A percentile compares a stretch with the other conserved stretches of the same genome.
Conservation (phyloP, 2,888 invertebrate species). For the Lymantria dispar region DNA sequence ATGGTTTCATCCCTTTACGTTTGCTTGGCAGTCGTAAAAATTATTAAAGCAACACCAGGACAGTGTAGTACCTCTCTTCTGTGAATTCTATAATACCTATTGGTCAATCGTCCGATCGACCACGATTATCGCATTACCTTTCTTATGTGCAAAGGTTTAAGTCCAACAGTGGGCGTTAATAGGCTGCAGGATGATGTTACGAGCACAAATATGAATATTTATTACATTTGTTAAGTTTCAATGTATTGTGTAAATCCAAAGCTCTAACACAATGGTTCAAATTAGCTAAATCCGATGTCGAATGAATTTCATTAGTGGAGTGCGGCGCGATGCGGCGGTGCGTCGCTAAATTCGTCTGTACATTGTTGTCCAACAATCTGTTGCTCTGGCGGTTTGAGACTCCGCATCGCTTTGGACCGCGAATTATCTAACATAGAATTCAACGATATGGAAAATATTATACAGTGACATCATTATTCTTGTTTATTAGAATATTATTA, state of each 20-base stretch:
- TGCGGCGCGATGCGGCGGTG: constrained; percentile 13
- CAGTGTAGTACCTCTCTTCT: too few species aligned
- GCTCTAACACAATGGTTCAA: background rate
- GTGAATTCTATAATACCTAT: too few species aligned
- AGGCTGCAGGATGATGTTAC: too few species aligned
- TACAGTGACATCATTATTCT: background rate
- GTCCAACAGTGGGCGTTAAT: too few species aligned
- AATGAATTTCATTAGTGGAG: constrained; percentile 31
- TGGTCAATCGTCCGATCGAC: too few species aligned
- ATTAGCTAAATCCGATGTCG: constrained; percentile 6
- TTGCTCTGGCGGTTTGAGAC: constrained; percentile 28
- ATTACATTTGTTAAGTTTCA: background rate
- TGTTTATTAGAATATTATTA: too few species aligned
- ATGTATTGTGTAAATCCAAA: background rate
- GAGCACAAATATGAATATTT: too few species aligned
- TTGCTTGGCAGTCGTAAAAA: too few species aligned
- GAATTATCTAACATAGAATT: background rate
- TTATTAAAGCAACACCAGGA: too few species aligned
- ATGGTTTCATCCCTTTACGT: too few species aligned
- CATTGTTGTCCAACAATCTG: constrained; percentile 41
- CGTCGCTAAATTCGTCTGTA: constrained; percentile 28
- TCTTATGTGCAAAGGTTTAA: too few species aligned
- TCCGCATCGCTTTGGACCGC: constrained; percentile 2
- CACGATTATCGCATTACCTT: too few species aligned
- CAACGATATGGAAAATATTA: background rate